Evolutionary conservation across 35 echinoderm and acorn worm species (phyloP).

Genomic region (Apostichopus japonicus): DNA sequence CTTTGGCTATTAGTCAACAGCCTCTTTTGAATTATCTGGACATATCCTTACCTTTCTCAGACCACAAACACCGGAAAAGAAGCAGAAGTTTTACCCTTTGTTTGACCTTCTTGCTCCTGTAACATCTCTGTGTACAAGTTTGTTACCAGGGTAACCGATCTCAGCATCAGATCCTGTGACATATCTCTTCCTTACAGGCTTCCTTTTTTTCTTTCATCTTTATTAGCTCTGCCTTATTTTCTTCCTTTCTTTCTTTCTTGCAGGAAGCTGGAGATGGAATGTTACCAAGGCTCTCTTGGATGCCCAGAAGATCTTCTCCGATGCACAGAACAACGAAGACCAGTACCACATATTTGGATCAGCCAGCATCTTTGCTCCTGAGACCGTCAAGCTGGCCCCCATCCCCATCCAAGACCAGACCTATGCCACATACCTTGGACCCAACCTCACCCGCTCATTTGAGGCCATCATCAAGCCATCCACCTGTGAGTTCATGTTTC

Average conservation of each 20-base stretch:
- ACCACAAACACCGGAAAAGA: too few relatives aligned
- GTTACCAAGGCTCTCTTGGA: conserved; percentile 89
- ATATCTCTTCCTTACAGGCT: too few relatives aligned
- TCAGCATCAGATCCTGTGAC: too few relatives aligned
- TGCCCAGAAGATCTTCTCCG: conserved; percentile 70
- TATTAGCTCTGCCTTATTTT: too few relatives aligned
- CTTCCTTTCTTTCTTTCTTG: background rate
- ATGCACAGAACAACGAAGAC: background rate
- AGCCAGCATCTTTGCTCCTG: conserved; percentile 52
- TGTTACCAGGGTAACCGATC: too few relatives aligned
- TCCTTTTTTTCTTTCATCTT: too few relatives aligned
- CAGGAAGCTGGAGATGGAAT: conserved; percentile 97
- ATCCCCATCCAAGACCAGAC: conserved; percentile 84
- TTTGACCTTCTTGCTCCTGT: too few relatives aligned
- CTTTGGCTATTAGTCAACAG: background rate
- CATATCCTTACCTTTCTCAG: too few relatives aligned
- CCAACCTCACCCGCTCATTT: conserved; percentile 80
- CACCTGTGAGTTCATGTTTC: background rate
- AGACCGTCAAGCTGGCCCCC: conserved; percentile 69
- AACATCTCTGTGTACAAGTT: too few relatives aligned
- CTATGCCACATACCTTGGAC: conserved; percentile 79
- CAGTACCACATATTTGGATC: conserved; percentile 63
- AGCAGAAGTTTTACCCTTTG: too few relatives aligned
- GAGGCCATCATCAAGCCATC: conserved; percentile 94
- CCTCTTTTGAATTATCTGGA: too few relatives aligned